phyloP scores from a whole-genome alignment of 2,797 vertebrate genomes.

The Enteromius paludinosus region DNA sequence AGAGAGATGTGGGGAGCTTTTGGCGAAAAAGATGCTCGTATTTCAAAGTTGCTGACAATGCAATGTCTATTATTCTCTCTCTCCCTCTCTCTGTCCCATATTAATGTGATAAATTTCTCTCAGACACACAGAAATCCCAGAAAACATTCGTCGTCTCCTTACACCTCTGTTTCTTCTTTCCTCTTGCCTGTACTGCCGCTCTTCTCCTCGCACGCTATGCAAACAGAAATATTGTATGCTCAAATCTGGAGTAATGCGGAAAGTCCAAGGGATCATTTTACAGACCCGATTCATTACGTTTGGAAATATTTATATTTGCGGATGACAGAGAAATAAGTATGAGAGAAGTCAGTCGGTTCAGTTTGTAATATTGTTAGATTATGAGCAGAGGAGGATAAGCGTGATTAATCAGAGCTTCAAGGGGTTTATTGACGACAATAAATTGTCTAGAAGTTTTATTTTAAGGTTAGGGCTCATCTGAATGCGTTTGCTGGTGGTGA shows the following conservation, averaged over 20 bases:
- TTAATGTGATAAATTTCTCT: conserved; percentile 19
- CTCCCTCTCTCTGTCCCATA: conserved; percentile 13
- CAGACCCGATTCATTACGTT: background rate
- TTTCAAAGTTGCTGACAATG: conserved; percentile 51
- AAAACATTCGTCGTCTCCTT: conserved; percentile 28
- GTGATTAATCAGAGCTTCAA: background rate
- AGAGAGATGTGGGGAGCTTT: conserved; percentile 27
- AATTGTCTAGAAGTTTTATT: background rate
- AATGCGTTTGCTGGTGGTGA: background rate
- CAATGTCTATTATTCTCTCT: conserved; percentile 36
- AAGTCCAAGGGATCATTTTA: background rate
- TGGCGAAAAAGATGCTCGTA: conserved; percentile 41
- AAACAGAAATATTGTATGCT: conserved; percentile 1
- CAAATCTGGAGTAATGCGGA: background rate
- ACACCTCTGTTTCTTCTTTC: conserved; percentile 10
- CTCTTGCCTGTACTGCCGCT: conserved; percentile 14
- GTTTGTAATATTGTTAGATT: background rate
- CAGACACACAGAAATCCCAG: conserved; percentile 21
- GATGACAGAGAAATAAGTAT: background rate
- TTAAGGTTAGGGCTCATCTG: background rate
- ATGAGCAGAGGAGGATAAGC: background rate
- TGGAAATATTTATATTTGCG: background rate
- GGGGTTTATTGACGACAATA: background rate
- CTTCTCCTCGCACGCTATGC: background rate
- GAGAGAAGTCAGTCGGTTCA: background rate